Base-by-base conservation (phyloP, 1,140 invertebrate species). In the Ips typographus region DNA sequence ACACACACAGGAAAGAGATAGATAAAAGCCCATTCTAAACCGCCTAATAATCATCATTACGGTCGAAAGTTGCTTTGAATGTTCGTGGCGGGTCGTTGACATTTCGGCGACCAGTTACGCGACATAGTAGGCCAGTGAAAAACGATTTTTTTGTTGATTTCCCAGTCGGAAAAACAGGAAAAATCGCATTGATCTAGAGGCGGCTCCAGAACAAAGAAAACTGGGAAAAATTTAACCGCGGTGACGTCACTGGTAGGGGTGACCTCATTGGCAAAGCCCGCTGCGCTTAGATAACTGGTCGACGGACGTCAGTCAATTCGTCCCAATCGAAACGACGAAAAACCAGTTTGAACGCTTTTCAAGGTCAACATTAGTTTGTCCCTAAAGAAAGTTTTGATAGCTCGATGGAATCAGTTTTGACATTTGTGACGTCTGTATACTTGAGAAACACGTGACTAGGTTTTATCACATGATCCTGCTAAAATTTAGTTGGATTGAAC, bases 221-320 rank as follows among this genome's bases (percentile, higher is more conserved):
- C 66, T 47, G 56, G 58, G 57, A 68, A 68, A 68, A 68, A 52
- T 68, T 68, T 68, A 68, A 68, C 57, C 57, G 58, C 41, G 66
- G 66, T 68, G 66, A 68, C 66, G 66, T 68, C 66, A 68, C 44
- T 42, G 8, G 36, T 22, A 22, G 22, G 57, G 66, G 58, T 68
- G 66, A 68, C 66, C 66, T 68, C 66, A 68, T 68, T 68, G 66
- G 66, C 66, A 68, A 68, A 61, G 66, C 66, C 66, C 61, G 66
- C 57, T 40, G 66, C 47, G 66, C 58, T 68, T 68, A 68, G 66
- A 68, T 68, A 68, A 68, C 58, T 67, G 56, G n/a, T 40, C n/a
- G 59, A n/a, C 40, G 66, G 47, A 52, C 66, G 58, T 4, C 36
- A 6, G 47, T 53, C 44, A 61, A 65, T 42, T 65, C 42, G 60